Base-by-base conservation (phyloP, 2,888 invertebrate species). In the Theretra japonica region DNA sequence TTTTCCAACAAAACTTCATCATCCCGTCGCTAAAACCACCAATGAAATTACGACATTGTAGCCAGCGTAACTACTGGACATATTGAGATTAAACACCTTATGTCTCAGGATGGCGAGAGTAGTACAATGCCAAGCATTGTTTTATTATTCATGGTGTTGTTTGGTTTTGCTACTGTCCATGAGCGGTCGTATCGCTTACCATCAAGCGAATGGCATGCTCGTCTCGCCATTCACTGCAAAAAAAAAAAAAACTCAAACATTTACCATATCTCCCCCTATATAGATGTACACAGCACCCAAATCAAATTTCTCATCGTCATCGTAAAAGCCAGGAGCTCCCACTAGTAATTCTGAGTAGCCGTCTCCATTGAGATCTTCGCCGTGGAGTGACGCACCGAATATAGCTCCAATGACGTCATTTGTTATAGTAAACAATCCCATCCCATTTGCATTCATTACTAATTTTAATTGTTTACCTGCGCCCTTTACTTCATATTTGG, bases 201-300 rank as follows among this genome's bases (percentile, higher is more conserved):
- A 58, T 25, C 23, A 25, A 25, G 23, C 23, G 15, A 17, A n/a
- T n/a, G n/a, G n/a, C n/a, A n/a, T n/a, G n/a, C n/a, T n/a, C n/a
- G n/a, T n/a, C n/a, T n/a, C n/a, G n/a, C n/a, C n/a, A n/a, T n/a
- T n/a, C n/a, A n/a, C n/a, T n/a, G n/a, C n/a, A n/a, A n/a, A n/a
- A n/a, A n/a, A n/a, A n/a, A n/a, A n/a, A n/a, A n/a, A n/a, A n/a
- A n/a, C n/a, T n/a, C n/a, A n/a, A n/a, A n/a, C 41, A 70, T 71
- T 79, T 77, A 88, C 88, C 77, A 73, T 19, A 23, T 78, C 72
- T 0, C 87, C 85, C 28, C 87, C 88, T 3, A 80, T 50, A 77
- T 91, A 95, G 59, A 95, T 89, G 77, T 95, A 94, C 15, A 96
- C 86, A n/a, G 93, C 94, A 1, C 96, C 96, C 77, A 91, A 89